These are phyloP conservation scores for Pyrocephalus nanus DNA, from an alignment of 2,797 vertebrate species.

Conservation along the genomic window DNA sequence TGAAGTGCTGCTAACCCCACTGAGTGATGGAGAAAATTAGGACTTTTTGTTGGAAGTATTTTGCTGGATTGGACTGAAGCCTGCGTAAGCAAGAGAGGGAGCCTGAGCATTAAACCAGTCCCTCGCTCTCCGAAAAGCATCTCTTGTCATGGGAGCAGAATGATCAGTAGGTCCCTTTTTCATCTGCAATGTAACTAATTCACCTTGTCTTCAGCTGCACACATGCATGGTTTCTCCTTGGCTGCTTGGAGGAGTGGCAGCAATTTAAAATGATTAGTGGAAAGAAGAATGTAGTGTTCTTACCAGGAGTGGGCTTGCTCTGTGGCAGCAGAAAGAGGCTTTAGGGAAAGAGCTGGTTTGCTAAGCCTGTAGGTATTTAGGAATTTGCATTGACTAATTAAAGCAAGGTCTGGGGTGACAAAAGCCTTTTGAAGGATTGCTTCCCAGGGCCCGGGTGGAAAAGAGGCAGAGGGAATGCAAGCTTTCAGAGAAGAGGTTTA, in stretches of 20 bases:
- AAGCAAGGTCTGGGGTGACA: conserved; percentile 51
- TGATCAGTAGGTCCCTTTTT: background rate
- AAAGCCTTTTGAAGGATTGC: conserved; percentile 43
- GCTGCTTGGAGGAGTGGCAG: background rate
- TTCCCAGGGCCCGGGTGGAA: conserved; percentile 4
- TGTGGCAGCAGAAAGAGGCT: conserved; percentile 43
- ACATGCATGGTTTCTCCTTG: background rate
- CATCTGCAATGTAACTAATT: background rate
- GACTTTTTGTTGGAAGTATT: background rate
- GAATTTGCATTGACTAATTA: conserved; percentile 68
- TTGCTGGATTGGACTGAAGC: background rate
- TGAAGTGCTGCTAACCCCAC: background rate
- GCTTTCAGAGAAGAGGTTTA: conserved; percentile 52
- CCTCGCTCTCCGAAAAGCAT: background rate
- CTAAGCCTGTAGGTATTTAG: conserved; percentile 69
- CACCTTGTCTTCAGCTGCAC: conserved; percentile 8
- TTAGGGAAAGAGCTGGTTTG: conserved; percentile 35
- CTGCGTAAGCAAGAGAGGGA: background rate
- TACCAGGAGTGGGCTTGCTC: conserved; percentile 17
- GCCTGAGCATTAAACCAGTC: background rate
- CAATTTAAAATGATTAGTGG: conserved; percentile 41
- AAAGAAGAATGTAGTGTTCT: conserved; percentile 26
- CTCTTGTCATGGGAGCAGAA: background rate
- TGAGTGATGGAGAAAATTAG: background rate
- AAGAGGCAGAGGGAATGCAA: conserved; percentile 6